Evolutionary conservation across 2,113 vertebrate species (phyloP), one percentile per base, ranked within the genome.

Genomic region (Barnardius zonarius): DNA sequence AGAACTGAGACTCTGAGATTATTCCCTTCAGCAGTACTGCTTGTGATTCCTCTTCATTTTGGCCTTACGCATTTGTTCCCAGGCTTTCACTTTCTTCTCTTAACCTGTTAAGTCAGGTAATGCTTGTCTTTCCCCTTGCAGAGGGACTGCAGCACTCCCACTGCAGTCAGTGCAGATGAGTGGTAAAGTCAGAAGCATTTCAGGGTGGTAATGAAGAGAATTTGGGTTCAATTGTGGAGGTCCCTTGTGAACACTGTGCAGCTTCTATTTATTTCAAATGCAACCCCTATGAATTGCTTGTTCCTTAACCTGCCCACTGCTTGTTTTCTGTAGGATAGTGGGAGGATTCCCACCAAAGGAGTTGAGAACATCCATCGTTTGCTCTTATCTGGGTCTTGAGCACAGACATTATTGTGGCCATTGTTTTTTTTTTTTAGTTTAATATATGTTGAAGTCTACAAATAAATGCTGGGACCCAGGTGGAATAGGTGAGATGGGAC

Each of bases 401-500:
- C 41, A 54, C 74, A 61, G 49, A 74, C 81, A 41, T 33, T 2
- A 24, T 74, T 24, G 28, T 35, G 57, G 78, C 59, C 70, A 30
- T 92, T 94, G 92, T 31, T 92, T 96, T 97, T 92, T 96, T 97
- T 93, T 95, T 95, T 96, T 97, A 96, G 92, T 98, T 97, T 96
- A 97, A 97, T 97, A 35, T 92, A 85, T 86, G 88, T 96, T 92
- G 93, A 97, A 92, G 75, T 80, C 49, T 89, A 88, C 86, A 92
- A 93, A 97, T 90, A 94, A 94, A 92, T 93, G 91, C 95, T 64
- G 83, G 82, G 92, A 94, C 93, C 84, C 97, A 97, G 97, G 97
- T 97, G 96, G 97, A 96, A 78, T 92, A 96, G 97, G 98, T 96
- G 95, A 97, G 91, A 97, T 97, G 97, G 97, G 98, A 98, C 95